Evolutionary conservation across 2,113 vertebrate species (phyloP).

Genomic region (Anoura caudifer): DNA sequence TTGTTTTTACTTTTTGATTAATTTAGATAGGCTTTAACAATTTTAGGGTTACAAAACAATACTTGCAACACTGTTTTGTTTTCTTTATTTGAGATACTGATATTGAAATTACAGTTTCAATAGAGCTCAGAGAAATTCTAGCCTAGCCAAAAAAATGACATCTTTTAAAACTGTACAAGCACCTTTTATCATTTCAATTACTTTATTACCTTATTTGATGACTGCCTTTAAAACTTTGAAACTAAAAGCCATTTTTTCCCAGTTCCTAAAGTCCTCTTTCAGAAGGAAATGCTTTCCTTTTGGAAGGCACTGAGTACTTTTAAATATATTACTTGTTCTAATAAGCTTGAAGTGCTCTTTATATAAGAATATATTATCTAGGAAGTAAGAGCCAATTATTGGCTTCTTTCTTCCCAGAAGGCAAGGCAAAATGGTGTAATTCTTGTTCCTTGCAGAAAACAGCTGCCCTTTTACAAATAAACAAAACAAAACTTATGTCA

Average conservation of each 20-base stretch:
- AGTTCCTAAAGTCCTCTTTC: constrained; percentile 14
- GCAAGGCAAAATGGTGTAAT: neutral
- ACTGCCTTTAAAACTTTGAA: constrained; percentile 21
- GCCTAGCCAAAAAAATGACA: neutral
- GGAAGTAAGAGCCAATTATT: neutral
- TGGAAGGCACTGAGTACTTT: neutral
- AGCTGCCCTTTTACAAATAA: neutral
- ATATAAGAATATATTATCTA: neutral
- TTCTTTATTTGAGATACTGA: neutral
- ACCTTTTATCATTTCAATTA: neutral
- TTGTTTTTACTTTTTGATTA: neutral
- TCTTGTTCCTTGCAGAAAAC: neutral
- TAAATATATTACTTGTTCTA: neutral
- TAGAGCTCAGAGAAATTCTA: constrained; percentile 31
- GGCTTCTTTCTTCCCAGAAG: constrained; percentile 5
- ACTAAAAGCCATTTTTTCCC: neutral
- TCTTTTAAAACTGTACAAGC: neutral
- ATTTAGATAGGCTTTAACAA: neutral
- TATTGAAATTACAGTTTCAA: neutral
- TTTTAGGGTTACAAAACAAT: neutral
- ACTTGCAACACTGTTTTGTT: neutral
- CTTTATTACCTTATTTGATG: constrained; percentile 13
- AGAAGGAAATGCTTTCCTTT: constrained; percentile 1
- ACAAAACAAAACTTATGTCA: neutral
- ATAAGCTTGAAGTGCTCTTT: neutral